These are phyloP conservation scores for Atractosteus spatula DNA, from an alignment of 2,113 vertebrate genomes.

Conservation along the genomic window DNA sequence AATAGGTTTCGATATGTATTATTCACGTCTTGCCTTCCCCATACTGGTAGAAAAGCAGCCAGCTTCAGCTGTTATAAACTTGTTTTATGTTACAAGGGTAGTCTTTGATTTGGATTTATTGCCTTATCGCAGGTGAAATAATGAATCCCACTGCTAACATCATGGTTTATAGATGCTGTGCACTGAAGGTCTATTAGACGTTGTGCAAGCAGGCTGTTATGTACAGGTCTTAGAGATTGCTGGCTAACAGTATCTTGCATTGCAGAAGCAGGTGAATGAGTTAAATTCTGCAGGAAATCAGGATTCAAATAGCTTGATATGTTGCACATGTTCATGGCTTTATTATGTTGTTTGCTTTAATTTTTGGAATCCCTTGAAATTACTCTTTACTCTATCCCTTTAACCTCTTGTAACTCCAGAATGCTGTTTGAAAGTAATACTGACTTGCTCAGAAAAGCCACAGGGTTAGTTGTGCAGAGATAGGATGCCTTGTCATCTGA, in stretches of 20 bases:
- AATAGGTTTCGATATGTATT: no score
- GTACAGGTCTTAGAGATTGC: neutral
- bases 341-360: neutral
- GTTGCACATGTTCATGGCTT: neutral
- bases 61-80: no score
- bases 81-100: no score
- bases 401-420: no score
- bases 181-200: neutral
- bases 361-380: constrained; percentile 8
- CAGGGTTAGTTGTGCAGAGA: neutral
- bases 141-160: neutral
- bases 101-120: neutral
- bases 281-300: neutral
- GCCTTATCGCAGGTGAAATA: neutral
- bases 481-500: neutral
- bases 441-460: neutral
- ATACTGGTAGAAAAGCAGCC: no score
- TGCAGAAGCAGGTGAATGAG: no score
- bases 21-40: no score
- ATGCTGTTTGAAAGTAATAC: neutral
- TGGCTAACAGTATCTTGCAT: neutral
- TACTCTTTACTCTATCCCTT: neutral
- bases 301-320: neutral
- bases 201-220: neutral
- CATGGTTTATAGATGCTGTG: neutral